phyloP scores from a whole-genome alignment of 2,888 invertebrate species.

The Blastobasis lacticolella region DNA sequence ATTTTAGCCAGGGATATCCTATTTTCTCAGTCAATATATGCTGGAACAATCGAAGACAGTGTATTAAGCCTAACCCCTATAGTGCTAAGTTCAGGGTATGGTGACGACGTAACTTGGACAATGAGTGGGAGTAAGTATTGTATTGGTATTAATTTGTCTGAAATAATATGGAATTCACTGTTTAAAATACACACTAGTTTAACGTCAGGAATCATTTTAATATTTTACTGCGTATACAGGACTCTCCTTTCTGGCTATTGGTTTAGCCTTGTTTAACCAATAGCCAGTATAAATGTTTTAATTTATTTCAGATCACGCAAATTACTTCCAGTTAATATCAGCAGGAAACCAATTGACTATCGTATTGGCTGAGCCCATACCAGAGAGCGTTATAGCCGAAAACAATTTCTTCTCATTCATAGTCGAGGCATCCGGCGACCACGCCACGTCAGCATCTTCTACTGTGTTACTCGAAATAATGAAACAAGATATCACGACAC shows the following conservation, averaged over 20 bases:
- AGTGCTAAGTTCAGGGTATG: slow-evolving; percentile 31
- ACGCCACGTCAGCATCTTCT: slow-evolving; percentile 35
- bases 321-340: slow-evolving; percentile 27
- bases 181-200: no score
- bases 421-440: slow-evolving; percentile 37
- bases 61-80: slow-evolving; percentile 30
- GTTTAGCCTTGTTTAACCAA: no score
- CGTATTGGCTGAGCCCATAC: slow-evolving; percentile 22
- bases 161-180: no score
- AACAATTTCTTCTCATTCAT: slow-evolving; percentile 40
- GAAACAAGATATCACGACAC: slow-evolving; percentile 42
- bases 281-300: not conserved
- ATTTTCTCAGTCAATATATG: slow-evolving; percentile 41
- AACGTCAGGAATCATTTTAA: no score
- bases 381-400: slow-evolving; percentile 33
- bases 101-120: slow-evolving; percentile 29
- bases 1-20: slow-evolving; percentile 40
- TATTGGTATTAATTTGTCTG: no score
- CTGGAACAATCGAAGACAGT: slow-evolving; percentile 34
- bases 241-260: no score
- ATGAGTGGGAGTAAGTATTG: slow-evolving; percentile 41
- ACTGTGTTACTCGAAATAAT: slow-evolving; percentile 45
- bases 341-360: slow-evolving; percentile 29
- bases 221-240: no score
- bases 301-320: slow-evolving; percentile 31